phyloP scores from a whole-genome alignment of 2,113 vertebrate species.

The Aptenodytes patagonicus region DNA sequence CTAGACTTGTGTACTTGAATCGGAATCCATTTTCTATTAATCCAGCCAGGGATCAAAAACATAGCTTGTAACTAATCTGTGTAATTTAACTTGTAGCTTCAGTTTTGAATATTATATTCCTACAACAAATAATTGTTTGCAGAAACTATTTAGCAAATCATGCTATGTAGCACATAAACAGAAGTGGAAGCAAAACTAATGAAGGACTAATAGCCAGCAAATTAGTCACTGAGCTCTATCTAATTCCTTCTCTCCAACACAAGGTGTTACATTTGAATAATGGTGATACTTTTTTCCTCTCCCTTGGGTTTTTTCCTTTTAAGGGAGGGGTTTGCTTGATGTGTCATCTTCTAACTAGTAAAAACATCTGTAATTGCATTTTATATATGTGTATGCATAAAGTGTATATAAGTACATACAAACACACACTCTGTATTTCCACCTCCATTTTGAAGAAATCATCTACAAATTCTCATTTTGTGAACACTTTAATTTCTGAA shows the following conservation, averaged over 20 bases:
- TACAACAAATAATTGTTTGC: conserved; percentile 16
- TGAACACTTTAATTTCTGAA: neutral
- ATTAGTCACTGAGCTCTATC: neutral
- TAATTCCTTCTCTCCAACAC: neutral
- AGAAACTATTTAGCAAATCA: conserved; percentile 2
- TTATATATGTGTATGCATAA: neutral
- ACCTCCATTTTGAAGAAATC: neutral
- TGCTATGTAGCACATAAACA: neutral
- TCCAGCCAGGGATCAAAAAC: neutral
- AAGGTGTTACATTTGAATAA: neutral
- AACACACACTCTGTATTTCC: neutral
- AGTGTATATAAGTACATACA: neutral
- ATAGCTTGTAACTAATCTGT: neutral
- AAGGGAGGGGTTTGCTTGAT: neutral
- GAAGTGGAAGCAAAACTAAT: conserved; percentile 23
- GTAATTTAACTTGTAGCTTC: conserved; percentile 4
- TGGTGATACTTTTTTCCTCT: accelerated
- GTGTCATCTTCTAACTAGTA: neutral
- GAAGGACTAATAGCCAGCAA: neutral
- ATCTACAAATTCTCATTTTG: neutral
- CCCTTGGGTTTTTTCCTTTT: neutral
- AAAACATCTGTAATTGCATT: neutral
- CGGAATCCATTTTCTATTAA: neutral
- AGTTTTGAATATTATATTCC: neutral
- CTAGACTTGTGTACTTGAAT: neutral